These are phyloP conservation scores for Drosophila parabipectinata DNA, from an alignment of 1,140 invertebrate species.

Conservation along the genomic window DNA sequence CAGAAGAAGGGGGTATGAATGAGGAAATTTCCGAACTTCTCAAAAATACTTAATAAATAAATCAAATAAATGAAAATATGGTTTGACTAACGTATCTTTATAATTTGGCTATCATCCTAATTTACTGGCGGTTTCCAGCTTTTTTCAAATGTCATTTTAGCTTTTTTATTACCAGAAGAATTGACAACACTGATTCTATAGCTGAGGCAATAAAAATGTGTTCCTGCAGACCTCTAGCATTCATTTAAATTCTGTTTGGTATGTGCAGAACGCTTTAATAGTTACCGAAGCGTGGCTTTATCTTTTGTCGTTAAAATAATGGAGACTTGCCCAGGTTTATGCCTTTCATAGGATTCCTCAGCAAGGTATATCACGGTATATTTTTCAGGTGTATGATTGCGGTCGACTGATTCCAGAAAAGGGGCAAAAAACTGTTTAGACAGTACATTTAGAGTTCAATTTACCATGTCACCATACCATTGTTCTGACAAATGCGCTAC, in stretches of 20 bases:
- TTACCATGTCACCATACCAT: conserved; percentile 73
- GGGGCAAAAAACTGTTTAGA: conserved; percentile 7
- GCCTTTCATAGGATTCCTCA: neutral
- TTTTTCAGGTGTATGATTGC: conserved; percentile 44
- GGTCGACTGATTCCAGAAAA: conserved; percentile 36
- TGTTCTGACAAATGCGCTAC: conserved; percentile 31
- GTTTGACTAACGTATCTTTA: no score
- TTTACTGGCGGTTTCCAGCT: no score
- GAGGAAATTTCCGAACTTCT: no score
- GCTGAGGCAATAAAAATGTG: no score
- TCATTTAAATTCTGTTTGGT: neutral
- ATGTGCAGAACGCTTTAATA: conserved; percentile 11
- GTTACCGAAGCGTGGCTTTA: conserved; percentile 45
- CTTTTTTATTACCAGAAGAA: no score
- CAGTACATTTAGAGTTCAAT: conserved; percentile 69
- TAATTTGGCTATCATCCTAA: no score
- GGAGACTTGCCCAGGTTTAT: neutral
- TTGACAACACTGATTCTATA: no score
- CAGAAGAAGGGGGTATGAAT: no score
- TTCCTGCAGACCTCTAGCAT: no score
- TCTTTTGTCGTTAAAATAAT: neutral
- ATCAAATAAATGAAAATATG: no score
- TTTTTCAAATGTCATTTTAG: no score
- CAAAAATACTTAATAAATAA: no score
- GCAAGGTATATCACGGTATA: neutral